Evolutionary conservation across 2,888 invertebrate species (phyloP).

Genomic region (Pyrrhia umbra): DNA sequence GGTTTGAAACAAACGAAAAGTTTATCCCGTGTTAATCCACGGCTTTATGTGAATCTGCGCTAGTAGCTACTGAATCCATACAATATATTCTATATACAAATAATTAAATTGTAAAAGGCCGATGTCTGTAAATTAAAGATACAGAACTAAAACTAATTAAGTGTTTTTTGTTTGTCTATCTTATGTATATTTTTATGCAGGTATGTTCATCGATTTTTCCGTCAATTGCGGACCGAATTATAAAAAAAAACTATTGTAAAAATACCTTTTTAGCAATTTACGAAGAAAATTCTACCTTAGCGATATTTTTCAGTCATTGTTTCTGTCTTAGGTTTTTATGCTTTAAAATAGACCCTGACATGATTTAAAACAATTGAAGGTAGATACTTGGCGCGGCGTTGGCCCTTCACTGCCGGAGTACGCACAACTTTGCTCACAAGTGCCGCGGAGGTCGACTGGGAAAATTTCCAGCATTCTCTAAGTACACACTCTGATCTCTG

Average conservation of each 20-base stretch:
- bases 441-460: constrained; percentile 11
- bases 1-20: background rate
- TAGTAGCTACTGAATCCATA: background rate
- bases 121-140: no score
- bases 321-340: background rate
- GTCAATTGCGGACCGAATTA: no score
- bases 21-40: background rate
- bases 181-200: no score
- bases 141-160: no score
- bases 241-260: no score
- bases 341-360: background rate
- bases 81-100: no score
- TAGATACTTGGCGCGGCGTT: constrained; percentile 1
- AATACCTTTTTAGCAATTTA: no score
- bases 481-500: constrained; percentile 42
- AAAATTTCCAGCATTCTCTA: constrained; percentile 37
- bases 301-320: background rate
- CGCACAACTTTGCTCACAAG: constrained; percentile 24
- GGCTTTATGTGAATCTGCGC: constrained; percentile 1
- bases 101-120: no score
- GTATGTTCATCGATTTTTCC: no score
- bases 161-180: no score
- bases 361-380: constrained; percentile 4
- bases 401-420: constrained; percentile 17
- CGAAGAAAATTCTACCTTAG: no score